These are phyloP conservation scores for Luffia ferchaultella DNA, from an alignment of 2,888 invertebrate genomes.

Conservation along the genomic window DNA sequence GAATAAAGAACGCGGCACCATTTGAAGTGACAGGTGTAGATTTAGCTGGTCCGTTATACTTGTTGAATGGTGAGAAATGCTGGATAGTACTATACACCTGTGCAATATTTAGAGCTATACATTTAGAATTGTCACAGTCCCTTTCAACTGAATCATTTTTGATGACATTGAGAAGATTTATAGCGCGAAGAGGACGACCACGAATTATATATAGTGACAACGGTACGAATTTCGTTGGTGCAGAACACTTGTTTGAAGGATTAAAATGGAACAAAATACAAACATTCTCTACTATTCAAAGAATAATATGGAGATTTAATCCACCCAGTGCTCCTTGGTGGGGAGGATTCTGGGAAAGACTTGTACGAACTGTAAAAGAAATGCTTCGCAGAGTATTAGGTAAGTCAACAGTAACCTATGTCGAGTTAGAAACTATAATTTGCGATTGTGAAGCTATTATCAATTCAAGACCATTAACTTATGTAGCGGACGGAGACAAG, in stretches of 20 bases:
- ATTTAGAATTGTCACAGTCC: constrained; percentile 6
- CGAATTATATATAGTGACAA: constrained; percentile 9
- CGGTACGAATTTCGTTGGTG: constrained; percentile 9
- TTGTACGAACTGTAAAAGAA: too few relatives aligned
- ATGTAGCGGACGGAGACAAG: too few relatives aligned
- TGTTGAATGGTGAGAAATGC: constrained; percentile 2
- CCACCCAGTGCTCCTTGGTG: too few relatives aligned
- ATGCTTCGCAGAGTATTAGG: too few relatives aligned
- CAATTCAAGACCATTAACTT: too few relatives aligned
- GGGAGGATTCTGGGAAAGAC: too few relatives aligned
- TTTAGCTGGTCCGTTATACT: constrained; percentile 7
- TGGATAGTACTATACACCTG: constrained; percentile 10
- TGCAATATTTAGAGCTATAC: constrained; percentile 8
- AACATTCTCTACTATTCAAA: not conserved
- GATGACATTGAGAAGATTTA: constrained; percentile 9
- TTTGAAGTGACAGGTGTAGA: constrained; percentile 11
- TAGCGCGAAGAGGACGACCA: constrained; percentile 8
- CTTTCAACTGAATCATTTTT: constrained; percentile 2
- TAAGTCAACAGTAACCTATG: too few relatives aligned
- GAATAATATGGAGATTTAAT: too few relatives aligned
- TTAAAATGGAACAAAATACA: not conserved
- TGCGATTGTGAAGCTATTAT: too few relatives aligned
- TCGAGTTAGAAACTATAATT: too few relatives aligned
- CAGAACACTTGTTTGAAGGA: constrained; percentile 1
- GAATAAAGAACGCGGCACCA: not conserved